A percentile compares a stretch with the other conserved stretches of the same genome.
Conservation (phyloP, 2,113 vertebrate species). For the Acanthochromis polyacanthus region DNA sequence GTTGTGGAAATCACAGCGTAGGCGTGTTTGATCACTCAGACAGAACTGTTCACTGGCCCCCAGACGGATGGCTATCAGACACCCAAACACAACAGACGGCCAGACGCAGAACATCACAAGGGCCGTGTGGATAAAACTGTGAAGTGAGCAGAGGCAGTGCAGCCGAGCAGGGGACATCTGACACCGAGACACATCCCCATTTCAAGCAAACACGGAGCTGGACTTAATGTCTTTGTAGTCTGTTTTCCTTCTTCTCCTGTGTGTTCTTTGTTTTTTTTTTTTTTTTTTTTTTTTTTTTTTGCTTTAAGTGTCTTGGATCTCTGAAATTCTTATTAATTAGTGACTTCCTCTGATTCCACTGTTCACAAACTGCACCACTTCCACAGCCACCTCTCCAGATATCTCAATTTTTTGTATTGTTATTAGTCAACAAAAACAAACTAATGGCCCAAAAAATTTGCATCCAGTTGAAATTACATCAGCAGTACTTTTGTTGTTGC, state of each 20-base stretch:
- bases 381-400: too few relatives aligned
- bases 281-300: too few relatives aligned
- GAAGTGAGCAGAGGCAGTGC: constrained; percentile 26
- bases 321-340: background rate
- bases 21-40: constrained; percentile 69
- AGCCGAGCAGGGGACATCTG: constrained; percentile 19
- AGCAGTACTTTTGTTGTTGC: too few relatives aligned
- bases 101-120: constrained; percentile 36
- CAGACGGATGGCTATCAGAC: constrained; percentile 54
- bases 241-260: background rate
- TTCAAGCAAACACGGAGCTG: constrained; percentile 16
- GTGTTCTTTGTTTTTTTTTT: too few relatives aligned
- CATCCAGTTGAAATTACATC: too few relatives aligned
- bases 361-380: too few relatives aligned
- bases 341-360: background rate
- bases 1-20: constrained; percentile 60
- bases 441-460: too few relatives aligned
- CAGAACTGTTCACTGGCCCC: constrained; percentile 60
- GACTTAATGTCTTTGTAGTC: background rate
- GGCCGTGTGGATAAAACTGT: constrained; percentile 50
- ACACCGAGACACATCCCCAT: background rate
- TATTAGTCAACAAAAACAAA: too few relatives aligned
- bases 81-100: constrained; percentile 60
- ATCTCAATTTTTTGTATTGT: too few relatives aligned
- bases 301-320: background rate